These are phyloP conservation scores for Meloidogyne hapla DNA, from an alignment of 1,140 invertebrate species.

Conservation along the genomic window DNA sequence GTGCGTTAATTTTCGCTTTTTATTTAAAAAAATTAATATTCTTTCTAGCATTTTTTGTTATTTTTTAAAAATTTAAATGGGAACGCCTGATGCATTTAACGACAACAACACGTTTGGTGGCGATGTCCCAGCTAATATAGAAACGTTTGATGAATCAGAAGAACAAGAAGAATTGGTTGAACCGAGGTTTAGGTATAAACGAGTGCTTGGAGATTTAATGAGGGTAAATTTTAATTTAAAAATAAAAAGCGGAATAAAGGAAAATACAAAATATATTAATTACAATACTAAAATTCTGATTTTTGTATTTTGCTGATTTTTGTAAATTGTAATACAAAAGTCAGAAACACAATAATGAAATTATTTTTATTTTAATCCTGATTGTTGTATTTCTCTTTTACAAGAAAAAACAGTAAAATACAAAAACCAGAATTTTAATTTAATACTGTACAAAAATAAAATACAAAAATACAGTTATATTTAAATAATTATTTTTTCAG, in stretches of 20 bases:
- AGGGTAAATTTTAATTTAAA: conserved; percentile 22
- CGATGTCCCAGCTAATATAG: not conserved
- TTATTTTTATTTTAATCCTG: too few relatives aligned
- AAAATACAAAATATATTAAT: too few relatives aligned
- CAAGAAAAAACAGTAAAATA: too few relatives aligned
- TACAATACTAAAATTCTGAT: too few relatives aligned
- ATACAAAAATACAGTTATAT: too few relatives aligned
- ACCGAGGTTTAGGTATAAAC: conserved; percentile 66
- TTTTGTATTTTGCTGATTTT: too few relatives aligned
- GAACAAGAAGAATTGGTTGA: conserved; percentile 57
- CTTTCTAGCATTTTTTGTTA: not conserved
- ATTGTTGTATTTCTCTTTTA: too few relatives aligned
- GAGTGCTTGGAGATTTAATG: conserved; percentile 65
- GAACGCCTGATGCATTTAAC: not conserved
- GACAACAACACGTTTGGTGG: not conserved
- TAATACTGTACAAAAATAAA: too few relatives aligned
- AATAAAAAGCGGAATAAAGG: too few relatives aligned
- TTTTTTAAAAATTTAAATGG: not conserved
- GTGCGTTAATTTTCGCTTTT: too few relatives aligned
- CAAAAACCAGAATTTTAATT: not conserved
- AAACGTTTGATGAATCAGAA: conserved; percentile 23
- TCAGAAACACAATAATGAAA: too few relatives aligned
- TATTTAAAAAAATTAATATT: not conserved
- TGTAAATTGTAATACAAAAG: too few relatives aligned
- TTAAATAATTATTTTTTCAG: conserved; percentile 30